These are phyloP conservation scores for Zophobas atratus DNA, from an alignment of 1,140 invertebrate species.

Conservation along the genomic window DNA sequence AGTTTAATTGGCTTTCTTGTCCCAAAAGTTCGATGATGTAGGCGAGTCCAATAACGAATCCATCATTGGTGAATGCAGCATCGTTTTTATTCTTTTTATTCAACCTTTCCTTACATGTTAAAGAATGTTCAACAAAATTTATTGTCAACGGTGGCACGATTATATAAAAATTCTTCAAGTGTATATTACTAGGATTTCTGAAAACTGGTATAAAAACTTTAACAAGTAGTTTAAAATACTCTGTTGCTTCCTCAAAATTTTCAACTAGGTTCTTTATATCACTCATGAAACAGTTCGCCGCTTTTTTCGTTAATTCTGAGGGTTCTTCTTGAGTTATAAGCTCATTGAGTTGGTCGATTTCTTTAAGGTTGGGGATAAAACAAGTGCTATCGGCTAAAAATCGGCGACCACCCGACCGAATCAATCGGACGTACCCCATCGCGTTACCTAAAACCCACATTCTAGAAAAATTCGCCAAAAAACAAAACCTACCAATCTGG, in stretches of 20 bases:
- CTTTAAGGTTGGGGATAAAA: constrained; percentile 90
- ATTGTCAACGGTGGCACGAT: constrained; percentile 95
- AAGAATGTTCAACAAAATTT: constrained; percentile 95
- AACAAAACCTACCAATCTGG: constrained; percentile 81
- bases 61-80: constrained; percentile 96
- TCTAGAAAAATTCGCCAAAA: neutral
- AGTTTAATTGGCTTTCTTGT: constrained; percentile 88
- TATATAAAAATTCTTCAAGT: constrained; percentile 94
- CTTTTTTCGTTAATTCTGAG: constrained; percentile 74
- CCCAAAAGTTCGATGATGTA: constrained; percentile 81
- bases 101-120: constrained; percentile 94
- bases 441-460: constrained; percentile 83
- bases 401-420: constrained; percentile 94
- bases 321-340: constrained; percentile 73
- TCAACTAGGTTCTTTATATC: constrained; percentile 85
- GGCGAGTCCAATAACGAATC: constrained; percentile 93
- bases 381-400: constrained; percentile 92
- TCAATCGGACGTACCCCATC: constrained; percentile 95
- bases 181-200: constrained; percentile 88
- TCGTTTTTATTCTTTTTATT: constrained; percentile 88
- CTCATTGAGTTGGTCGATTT: constrained; percentile 76
- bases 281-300: constrained; percentile 82
- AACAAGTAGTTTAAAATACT: constrained; percentile 96
- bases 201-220: constrained; percentile 94
- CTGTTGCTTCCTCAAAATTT: constrained; percentile 93